phyloP scores from a whole-genome alignment of 1,140 invertebrate species.

The Phymastichus coffea region DNA sequence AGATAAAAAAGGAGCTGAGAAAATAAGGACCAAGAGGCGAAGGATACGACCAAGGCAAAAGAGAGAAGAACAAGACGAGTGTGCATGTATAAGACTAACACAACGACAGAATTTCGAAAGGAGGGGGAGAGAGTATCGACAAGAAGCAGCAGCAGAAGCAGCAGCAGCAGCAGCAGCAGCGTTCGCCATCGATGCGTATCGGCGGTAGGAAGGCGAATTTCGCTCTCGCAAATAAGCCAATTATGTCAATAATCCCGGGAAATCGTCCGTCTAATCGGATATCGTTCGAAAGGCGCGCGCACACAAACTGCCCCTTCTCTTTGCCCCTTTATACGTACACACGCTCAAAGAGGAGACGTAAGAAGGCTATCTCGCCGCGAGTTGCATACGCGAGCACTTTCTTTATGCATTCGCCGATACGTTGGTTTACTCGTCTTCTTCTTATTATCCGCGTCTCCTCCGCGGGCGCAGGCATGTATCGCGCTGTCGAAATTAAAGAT shows the following conservation, averaged over 20 bases:
- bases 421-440: too few relatives aligned
- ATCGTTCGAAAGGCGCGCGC: slow-evolving; percentile 28
- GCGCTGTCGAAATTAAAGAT: too few relatives aligned
- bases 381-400: too few relatives aligned
- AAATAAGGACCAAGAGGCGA: neutral
- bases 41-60: neutral
- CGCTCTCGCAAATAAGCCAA: slow-evolving; percentile 44
- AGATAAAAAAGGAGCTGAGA: neutral
- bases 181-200: slow-evolving; percentile 36
- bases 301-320: too few relatives aligned
- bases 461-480: too few relatives aligned
- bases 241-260: slow-evolving; percentile 45
- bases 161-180: too few relatives aligned
- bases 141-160: too few relatives aligned
- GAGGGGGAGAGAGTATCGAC: too few relatives aligned
- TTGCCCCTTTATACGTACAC: neutral
- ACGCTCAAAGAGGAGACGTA: too few relatives aligned
- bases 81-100: neutral
- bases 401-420: too few relatives aligned
- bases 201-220: slow-evolving; percentile 26
- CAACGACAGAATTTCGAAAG: slow-evolving; percentile 25
- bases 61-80: neutral
- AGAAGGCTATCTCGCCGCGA: too few relatives aligned
- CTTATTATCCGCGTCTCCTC: too few relatives aligned
- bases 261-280: slow-evolving; percentile 37